Percentiles rank a stretch among this genome's conserved stretches.
phyloP scores from a whole-genome alignment of 1,140 invertebrate genomes.

The Dysdera silvatica region DNA sequence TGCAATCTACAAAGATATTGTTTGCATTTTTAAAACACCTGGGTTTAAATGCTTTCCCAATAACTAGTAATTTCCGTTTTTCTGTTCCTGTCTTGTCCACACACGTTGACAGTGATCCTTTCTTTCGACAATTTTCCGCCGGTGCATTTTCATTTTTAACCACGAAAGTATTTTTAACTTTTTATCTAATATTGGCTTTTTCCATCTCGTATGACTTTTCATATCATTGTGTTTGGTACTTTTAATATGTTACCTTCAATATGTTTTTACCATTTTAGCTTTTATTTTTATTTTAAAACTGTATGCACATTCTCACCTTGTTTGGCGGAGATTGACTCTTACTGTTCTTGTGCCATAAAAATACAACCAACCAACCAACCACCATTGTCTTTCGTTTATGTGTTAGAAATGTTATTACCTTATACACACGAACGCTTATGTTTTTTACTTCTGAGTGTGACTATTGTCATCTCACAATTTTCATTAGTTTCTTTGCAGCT shows the following conservation, averaged over 20 bases:
- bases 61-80: neutral
- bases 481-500: too few species aligned
- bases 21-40: neutral
- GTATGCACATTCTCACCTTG: too few species aligned
- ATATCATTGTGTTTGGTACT: slow-evolving; percentile 31
- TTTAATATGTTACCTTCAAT: slow-evolving; percentile 32
- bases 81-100: neutral
- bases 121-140: neutral
- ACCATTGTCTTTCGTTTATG: too few species aligned
- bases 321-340: too few species aligned
- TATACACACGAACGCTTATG: too few species aligned
- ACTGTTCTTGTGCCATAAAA: too few species aligned
- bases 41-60: neutral
- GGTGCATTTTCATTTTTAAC: neutral
- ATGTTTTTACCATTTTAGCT: slow-evolving; percentile 30
- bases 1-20: neutral
- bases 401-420: too few species aligned
- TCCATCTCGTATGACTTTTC: slow-evolving; percentile 30
- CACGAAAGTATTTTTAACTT: neutral
- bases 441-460: too few species aligned
- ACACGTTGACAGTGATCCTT: neutral
- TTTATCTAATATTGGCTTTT: too few species aligned
- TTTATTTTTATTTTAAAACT: too few species aligned
- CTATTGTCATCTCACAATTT: too few species aligned
- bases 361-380: too few species aligned